Evolutionary conservation across 2,113 vertebrate genomes (phyloP), one percentile per base, ranked within the genome.

Genomic region (Motacilla tschutschensis): DNA sequence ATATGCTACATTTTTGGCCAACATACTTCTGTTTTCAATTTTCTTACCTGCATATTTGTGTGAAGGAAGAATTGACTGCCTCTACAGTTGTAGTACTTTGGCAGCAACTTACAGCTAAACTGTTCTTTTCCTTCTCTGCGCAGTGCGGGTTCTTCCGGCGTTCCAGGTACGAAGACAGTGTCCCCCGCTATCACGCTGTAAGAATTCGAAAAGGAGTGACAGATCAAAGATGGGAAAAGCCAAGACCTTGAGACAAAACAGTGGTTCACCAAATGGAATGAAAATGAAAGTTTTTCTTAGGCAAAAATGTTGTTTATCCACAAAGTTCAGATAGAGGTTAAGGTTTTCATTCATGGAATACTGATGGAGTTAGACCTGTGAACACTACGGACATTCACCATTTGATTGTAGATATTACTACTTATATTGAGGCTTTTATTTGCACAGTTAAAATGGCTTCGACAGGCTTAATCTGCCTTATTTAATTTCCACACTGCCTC

Each of bases 101-200:
- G 28, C 50, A 77, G 41, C 35, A 55, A 31, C 71, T 89, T 33
- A 14, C 38, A 26, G 28, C 38, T 88, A 4, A 75, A n/a, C 18
- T 69, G 16, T 73, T 85, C 54, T 57, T 85, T 66, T 85, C 72
- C 65, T 43, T 63, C 12, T 54, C 4, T 36, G 31, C 16, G 28
- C 95, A 99, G 99, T 99, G 98, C 55, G 99, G 99, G 92, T 99
- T 99, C 98, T 99, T 99, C 96, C 98, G 97, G 91, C 99, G 98
- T 59, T 98, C 98, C 82, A 98, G 98, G 96, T 98, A 98, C 93
- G 98, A 99, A 24, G 98, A 99, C 95, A 98, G 97, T 29, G 91
- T 99, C 87, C 99, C 99, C 63, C 97, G 96, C 84, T 99, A 99
- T 96, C 97, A 99, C 20, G 99, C 99, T 16, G 98, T 99, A 83